Percentiles rank a stretch among this genome's conserved stretches.
phyloP scores from a whole-genome alignment of 1,140 invertebrate species.

The Theocolax elegans region DNA sequence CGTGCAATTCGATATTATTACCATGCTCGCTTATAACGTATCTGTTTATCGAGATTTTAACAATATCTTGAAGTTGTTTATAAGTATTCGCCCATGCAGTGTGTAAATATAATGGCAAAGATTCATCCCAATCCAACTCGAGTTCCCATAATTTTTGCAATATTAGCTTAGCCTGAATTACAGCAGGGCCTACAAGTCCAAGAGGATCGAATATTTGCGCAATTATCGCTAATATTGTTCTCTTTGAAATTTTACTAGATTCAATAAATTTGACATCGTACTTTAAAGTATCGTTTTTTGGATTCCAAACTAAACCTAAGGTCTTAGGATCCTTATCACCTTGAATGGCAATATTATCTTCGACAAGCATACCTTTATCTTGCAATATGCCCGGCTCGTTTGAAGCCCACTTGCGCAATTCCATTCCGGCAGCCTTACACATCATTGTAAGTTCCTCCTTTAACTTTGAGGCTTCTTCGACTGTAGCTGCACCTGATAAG shows the following conservation, averaged over 20 bases:
- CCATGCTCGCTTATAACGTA: background rate
- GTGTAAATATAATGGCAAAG: conserved; percentile 40
- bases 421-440: background rate
- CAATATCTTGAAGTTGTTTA: background rate
- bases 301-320: conserved; percentile 9
- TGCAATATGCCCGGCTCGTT: background rate
- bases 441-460: background rate
- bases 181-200: conserved; percentile 16
- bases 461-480: background rate
- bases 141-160: conserved; percentile 55
- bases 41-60: background rate
- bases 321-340: background rate
- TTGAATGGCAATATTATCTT: background rate
- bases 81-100: background rate
- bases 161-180: conserved; percentile 50
- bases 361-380: background rate
- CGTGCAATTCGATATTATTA: background rate
- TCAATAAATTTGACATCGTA: background rate
- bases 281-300: background rate
- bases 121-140: conserved; percentile 55
- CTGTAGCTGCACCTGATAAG: background rate
- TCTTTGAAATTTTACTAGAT: conserved; percentile 21
- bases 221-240: conserved; percentile 42
- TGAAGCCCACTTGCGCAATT: conserved; percentile 6
- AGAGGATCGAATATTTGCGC: conserved; percentile 46